Percentiles rank a stretch among this genome's conserved stretches.
phyloP scores from a whole-genome alignment of 2,888 invertebrate species.

The Eupelmus urozonus region DNA sequence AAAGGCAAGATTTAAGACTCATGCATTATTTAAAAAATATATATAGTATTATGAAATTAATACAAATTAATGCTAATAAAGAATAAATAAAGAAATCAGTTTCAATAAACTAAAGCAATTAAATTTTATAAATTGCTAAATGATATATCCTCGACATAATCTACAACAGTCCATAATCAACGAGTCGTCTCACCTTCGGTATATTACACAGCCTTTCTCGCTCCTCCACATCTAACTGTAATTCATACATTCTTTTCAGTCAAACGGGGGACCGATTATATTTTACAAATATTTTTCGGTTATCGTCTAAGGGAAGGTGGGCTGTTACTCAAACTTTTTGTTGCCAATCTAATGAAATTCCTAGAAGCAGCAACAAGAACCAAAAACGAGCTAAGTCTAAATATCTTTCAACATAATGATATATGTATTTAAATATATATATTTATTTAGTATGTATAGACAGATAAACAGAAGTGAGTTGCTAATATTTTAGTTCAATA shows the following conservation, averaged over 20 bases:
- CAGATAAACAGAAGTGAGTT: slow-evolving; percentile 26
- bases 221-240: slow-evolving; percentile 77
- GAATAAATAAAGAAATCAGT: slow-evolving; percentile 28
- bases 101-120: slow-evolving; percentile 34
- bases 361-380: slow-evolving; percentile 52
- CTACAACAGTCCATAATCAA: slow-evolving; percentile 56
- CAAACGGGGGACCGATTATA: slow-evolving; percentile 67
- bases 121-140: slow-evolving; percentile 35
- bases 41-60: slow-evolving; percentile 1
- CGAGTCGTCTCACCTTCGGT: slow-evolving; percentile 74
- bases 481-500: slow-evolving; percentile 5
- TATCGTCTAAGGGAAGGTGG: slow-evolving; percentile 44
- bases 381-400: slow-evolving; percentile 47
- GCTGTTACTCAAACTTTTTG: slow-evolving; percentile 49
- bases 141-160: slow-evolving; percentile 48
- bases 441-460: slow-evolving; percentile 34
- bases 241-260: slow-evolving; percentile 75
- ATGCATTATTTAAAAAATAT: slow-evolving; percentile 35
- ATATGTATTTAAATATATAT: too few species aligned
- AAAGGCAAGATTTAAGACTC: slow-evolving; percentile 15
- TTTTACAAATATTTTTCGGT: slow-evolving; percentile 53
- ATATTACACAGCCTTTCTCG: slow-evolving; percentile 77
- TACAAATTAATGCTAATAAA: slow-evolving; percentile 24
- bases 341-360: slow-evolving; percentile 47
- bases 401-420: slow-evolving; percentile 26